phyloP scores from a whole-genome alignment of 2,888 invertebrate species.

The Chromoteleia sp. region DNA sequence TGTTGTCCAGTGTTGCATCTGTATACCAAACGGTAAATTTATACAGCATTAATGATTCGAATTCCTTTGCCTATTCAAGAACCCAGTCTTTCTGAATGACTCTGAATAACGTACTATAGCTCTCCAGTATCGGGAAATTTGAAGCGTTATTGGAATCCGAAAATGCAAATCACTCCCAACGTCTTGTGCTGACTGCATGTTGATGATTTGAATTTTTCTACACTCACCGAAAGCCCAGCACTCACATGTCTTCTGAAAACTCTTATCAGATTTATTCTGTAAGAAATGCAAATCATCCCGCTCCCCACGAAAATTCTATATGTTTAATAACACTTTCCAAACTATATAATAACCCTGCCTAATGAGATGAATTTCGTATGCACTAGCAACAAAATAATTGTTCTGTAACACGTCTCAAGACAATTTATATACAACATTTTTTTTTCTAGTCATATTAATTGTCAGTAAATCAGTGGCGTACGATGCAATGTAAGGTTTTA shows the following conservation, averaged over 20 bases:
- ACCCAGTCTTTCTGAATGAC: slow-evolving; percentile 17
- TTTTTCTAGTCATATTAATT: too few relatives aligned
- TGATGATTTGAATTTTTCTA: slow-evolving; percentile 43
- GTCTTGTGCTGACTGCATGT: slow-evolving; percentile 28
- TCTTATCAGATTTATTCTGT: slow-evolving; percentile 41
- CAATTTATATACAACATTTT: neutral
- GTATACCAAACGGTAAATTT: slow-evolving; percentile 31
- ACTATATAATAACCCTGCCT: neutral
- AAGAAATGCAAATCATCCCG: slow-evolving; percentile 36
- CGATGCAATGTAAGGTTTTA: too few relatives aligned
- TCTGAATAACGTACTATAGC: slow-evolving; percentile 33
- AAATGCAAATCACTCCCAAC: slow-evolving; percentile 43
- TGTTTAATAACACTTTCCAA: slow-evolving; percentile 21
- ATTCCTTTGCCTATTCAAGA: slow-evolving; percentile 34
- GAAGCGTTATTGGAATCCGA: slow-evolving; percentile 40
- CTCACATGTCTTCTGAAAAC: slow-evolving; percentile 35
- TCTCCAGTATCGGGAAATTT: slow-evolving; percentile 36
- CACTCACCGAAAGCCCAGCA: slow-evolving; percentile 14
- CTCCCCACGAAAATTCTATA: slow-evolving; percentile 15
- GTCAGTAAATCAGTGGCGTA: neutral
- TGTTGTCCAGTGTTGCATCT: slow-evolving; percentile 28
- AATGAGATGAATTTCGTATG: neutral
- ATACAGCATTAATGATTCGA: slow-evolving; percentile 46
- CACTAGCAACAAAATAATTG: neutral
- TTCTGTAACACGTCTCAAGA: too few relatives aligned